Evolutionary conservation across 2,888 invertebrate species (phyloP).

Genomic region (Philopedon plagiatum): DNA sequence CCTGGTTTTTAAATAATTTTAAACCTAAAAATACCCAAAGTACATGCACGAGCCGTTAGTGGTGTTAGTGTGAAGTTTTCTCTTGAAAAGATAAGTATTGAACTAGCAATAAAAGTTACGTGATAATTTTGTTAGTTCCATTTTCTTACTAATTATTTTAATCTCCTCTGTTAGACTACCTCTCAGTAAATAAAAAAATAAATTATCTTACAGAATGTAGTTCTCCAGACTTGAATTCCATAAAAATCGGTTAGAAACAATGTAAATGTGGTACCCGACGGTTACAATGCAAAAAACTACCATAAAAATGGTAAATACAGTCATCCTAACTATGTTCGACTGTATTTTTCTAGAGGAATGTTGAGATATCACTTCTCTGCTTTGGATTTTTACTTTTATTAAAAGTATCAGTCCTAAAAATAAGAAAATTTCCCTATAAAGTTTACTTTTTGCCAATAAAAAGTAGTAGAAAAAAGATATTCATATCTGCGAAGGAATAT

Average conservation of each 20-base stretch:
- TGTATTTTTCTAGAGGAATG: constrained; percentile 89
- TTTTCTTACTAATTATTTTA: no score
- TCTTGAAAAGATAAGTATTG: not conserved
- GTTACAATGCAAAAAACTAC: constrained; percentile 85
- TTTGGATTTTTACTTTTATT: constrained; percentile 84
- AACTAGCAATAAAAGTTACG: no score
- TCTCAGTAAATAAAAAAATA: no score
- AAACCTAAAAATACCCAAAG: constrained; percentile 38
- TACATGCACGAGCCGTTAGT: constrained; percentile 46
- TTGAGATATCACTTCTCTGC: constrained; percentile 87
- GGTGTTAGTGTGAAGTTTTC: constrained; percentile 15
- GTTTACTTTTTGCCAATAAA: no score
- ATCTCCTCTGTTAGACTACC: no score
- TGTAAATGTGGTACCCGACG: constrained; percentile 87
- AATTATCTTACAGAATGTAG: constrained; percentile 83
- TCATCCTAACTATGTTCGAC: constrained; percentile 88
- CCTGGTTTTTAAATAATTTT: not conserved
- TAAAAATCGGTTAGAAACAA: constrained; percentile 79
- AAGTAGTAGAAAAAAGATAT: no score
- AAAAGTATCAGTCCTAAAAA: constrained; percentile 82
- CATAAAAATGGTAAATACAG: constrained; percentile 83
- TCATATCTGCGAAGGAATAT: no score
- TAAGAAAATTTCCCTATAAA: no score
- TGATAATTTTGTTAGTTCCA: no score
- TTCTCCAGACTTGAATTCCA: constrained; percentile 85